Conservation (phyloP, 2,113 vertebrate species). For the Otolemur garnettii region DNA sequence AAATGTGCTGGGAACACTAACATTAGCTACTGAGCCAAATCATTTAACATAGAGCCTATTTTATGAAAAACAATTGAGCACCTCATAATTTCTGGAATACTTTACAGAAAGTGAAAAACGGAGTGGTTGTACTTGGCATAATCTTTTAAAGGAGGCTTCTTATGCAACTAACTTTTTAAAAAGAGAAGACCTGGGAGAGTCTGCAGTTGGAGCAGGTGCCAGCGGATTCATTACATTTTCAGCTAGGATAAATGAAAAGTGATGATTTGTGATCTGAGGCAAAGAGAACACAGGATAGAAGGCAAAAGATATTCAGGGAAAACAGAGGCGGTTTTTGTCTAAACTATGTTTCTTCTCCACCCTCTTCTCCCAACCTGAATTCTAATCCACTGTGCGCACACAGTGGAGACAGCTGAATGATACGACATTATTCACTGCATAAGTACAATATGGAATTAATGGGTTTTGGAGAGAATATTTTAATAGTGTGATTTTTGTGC, state of each 20-base stretch:
- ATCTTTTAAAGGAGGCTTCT: slow-evolving; percentile 1
- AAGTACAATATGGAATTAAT: not conserved
- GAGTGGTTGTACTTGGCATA: not conserved
- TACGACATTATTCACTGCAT: not conserved
- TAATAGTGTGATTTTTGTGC: slow-evolving; percentile 26
- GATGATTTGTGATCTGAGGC: not conserved
- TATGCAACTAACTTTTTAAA: not conserved
- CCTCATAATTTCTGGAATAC: not conserved
- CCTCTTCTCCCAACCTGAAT: not conserved
- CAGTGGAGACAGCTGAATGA: not conserved
- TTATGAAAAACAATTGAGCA: not conserved
- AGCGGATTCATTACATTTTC: not conserved
- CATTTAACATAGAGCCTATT: not conserved
- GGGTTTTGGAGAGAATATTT: not conserved
- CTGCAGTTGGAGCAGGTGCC: not conserved
- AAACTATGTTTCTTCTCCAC: not conserved
- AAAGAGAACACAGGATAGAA: not conserved
- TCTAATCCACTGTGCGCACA: not conserved
- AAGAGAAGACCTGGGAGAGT: not conserved
- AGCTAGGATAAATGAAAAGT: slow-evolving; percentile 8
- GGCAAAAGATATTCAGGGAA: not conserved
- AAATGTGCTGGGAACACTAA: not conserved
- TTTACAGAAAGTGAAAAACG: not conserved
- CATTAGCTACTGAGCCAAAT: not conserved
- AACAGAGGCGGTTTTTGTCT: not conserved